Base-by-base conservation (phyloP, 2,113 vertebrate genomes). In the Coryphaenoides rupestris region DNA sequence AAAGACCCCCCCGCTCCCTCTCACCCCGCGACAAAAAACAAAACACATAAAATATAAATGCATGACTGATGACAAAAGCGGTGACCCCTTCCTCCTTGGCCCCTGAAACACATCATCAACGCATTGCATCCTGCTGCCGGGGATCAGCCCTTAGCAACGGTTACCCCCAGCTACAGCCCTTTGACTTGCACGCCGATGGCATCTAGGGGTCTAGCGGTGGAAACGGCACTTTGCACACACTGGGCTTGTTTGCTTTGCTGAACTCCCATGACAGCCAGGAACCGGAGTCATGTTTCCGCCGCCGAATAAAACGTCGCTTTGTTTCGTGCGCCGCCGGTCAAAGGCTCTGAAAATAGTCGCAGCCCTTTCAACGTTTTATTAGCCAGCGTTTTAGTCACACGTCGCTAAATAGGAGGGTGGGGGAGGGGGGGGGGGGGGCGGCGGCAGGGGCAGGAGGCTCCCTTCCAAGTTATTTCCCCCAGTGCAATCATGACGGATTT, bases 191-290 rank as follows among this genome's bases (percentile, higher is more conserved):
- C 77, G 76, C 79, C 75, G 75, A 83, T 87, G 88, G 91, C 89
- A 92, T 91, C 83, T 87, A 71, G 78, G n/a, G 84, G 76, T 84
- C 79, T 78, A 89, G 33, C 70, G 67, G 73, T 75, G 75, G 81
- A 83, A 85, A 79, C 76, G 79, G 82, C 75, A 86, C 86, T 85
- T 85, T 21, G 75, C 82, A 89, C 84, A 90, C 86, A 89, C 72
- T 77, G 84, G 71, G 73, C 78, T 12, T 91, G 85, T 91, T 92
- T 91, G 88, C 89, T 87, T 87, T 89, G 78, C 82, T 85, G 81
- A 85, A 89, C 89, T 91, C 89, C 87, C 90, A 89, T 88, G 87
- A 88, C 60, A 59, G 85, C 73, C 84, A 82, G 80, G 90, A 87
- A 87, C 84, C 81, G 73, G 79, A 79, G 72, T 85, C 74, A 77